A percentile compares a stretch with the other conserved stretches of the same genome.
phyloP scores from a whole-genome alignment of 2,113 vertebrate genomes.

The Telmatochromis brichardi region DNA sequence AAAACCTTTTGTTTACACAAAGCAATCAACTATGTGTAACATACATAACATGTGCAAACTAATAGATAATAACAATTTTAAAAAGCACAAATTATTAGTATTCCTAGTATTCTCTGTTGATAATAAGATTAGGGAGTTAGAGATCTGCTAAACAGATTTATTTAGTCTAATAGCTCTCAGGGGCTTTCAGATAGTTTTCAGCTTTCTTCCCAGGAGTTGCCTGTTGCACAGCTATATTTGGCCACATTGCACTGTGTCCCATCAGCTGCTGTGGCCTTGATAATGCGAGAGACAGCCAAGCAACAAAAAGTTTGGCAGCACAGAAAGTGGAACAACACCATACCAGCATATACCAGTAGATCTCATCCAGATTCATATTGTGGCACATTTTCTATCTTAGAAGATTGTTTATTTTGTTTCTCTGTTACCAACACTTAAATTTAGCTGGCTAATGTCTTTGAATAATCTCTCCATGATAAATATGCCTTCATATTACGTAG shows the following conservation, averaged over 20 bases:
- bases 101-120: background rate
- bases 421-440: background rate
- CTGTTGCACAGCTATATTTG: conserved; percentile 52
- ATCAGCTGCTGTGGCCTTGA: conserved; percentile 28
- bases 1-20: background rate
- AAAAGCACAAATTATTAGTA: background rate
- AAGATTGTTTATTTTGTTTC: background rate
- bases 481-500: background rate
- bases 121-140: background rate
- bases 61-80: background rate
- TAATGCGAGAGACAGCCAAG: background rate
- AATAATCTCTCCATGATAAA: background rate
- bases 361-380: background rate
- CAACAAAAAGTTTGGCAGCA: conserved; percentile 1
- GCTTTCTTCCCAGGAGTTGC: background rate
- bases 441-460: background rate
- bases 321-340: background rate
- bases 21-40: background rate
- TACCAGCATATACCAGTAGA: background rate
- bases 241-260: conserved; percentile 33
- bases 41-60: background rate
- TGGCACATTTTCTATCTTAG: background rate
- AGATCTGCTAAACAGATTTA: background rate
- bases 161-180: background rate
- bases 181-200: background rate